Conservation (phyloP, 2,888 invertebrate species). For the Halocaridina rubra region DNA sequence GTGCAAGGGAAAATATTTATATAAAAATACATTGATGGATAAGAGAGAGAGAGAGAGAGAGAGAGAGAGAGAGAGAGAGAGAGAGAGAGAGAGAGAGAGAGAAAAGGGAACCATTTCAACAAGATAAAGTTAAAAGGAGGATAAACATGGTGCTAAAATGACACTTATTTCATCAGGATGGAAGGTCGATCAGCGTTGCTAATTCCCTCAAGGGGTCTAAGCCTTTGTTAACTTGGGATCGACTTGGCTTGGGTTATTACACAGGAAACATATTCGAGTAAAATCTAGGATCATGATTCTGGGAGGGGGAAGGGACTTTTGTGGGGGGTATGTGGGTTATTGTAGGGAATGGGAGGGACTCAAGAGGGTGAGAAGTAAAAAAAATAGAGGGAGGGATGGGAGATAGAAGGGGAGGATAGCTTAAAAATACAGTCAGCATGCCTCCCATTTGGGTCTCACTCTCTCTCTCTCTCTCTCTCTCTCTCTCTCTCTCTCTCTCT, state of each 20-base stretch:
- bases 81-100: no score
- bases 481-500: conserved; percentile 28
- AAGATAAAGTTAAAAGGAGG: no score
- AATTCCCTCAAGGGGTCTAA: conserved; percentile 22
- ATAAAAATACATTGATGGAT: no score
- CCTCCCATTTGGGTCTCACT: background rate
- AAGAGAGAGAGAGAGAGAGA: no score
- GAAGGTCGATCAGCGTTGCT: conserved; percentile 20
- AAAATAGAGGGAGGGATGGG: background rate
- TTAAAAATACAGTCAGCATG: no score
- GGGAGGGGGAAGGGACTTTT: background rate
- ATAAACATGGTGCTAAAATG: conserved; percentile 29
- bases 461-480: background rate
- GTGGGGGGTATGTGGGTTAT: background rate
- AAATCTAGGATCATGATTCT: conserved; percentile 35
- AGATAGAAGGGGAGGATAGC: background rate
- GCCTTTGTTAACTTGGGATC: no score
- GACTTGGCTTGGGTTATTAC: conserved; percentile 24
- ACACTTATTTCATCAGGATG: conserved; percentile 35
- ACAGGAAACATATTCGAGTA: conserved; percentile 37
- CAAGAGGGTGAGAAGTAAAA: background rate
- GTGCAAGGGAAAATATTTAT: no score
- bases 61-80: no score
- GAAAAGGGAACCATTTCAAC: conserved; percentile 25
- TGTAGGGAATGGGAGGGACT: background rate